These are phyloP conservation scores for Larimichthys polyactis DNA, from an alignment of 2,113 vertebrate species.

Conservation along the genomic window DNA sequence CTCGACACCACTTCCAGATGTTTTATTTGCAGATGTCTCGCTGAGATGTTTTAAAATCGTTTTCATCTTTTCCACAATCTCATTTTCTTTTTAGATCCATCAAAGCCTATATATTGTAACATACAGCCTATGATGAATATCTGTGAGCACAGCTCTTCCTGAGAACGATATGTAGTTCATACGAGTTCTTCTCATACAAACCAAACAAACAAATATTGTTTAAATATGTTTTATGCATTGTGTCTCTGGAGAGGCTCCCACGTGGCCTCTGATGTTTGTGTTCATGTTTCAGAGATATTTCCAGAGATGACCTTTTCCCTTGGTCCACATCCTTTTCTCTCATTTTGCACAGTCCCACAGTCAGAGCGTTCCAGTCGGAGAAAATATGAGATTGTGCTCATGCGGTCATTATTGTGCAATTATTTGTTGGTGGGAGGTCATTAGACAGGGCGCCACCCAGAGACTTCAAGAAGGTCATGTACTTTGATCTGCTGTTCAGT, in stretches of 20 bases:
- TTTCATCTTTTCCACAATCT: constrained; percentile 49
- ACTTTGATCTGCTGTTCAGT: constrained; percentile 15
- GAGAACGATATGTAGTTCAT: constrained; percentile 90
- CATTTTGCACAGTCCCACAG: constrained; percentile 83
- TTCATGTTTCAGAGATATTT: neutral
- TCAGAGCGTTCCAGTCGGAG: constrained; percentile 62
- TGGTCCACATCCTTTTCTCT: constrained; percentile 53
- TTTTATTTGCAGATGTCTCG: constrained; percentile 87
- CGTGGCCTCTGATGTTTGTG: constrained; percentile 37
- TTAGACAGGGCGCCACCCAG: no score
- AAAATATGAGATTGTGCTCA: constrained; percentile 63
- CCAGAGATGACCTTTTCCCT: constrained; percentile 19
- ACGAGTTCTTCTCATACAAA: constrained; percentile 87
- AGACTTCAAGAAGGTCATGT: constrained; percentile 71
- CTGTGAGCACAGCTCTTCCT: constrained; percentile 90
- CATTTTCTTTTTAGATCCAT: constrained; percentile 41
- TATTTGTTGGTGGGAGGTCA: constrained; percentile 47
- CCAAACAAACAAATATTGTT: constrained; percentile 92
- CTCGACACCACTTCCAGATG: constrained; percentile 80
- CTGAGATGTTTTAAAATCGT: constrained; percentile 46
- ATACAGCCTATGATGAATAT: constrained; percentile 54
- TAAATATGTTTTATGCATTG: constrained; percentile 62
- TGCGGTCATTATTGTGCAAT: constrained; percentile 58
- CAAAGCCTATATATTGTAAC: constrained; percentile 61
- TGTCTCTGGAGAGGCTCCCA: constrained; percentile 26